These are phyloP conservation scores for Macaca fascicularis DNA, from an alignment of 2,113 vertebrate genomes.

Conservation along the genomic window DNA sequence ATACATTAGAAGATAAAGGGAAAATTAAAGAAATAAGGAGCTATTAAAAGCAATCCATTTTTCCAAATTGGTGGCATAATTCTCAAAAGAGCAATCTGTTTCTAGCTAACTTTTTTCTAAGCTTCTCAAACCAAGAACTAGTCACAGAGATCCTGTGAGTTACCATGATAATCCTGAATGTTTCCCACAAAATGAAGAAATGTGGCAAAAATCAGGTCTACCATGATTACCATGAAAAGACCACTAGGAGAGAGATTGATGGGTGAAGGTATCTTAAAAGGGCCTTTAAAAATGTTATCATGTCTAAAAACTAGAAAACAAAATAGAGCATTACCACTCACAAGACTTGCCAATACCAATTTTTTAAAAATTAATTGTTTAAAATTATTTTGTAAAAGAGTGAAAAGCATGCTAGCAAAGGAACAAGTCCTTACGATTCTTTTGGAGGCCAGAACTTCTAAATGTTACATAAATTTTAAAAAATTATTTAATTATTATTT, in stretches of 20 bases:
- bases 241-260: not conserved
- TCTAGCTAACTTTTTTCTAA: not conserved
- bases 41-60: not conserved
- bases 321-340: not conserved
- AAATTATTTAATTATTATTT: conserved; percentile 41
- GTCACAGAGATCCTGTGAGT: not conserved
- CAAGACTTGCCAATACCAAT: not conserved
- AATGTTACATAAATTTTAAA: not conserved
- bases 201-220: not conserved
- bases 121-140: not conserved
- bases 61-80: not conserved
- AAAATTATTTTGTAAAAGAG: not conserved
- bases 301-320: not conserved
- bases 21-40: conserved; percentile 1
- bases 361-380: not conserved
- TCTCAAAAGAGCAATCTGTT: not conserved
- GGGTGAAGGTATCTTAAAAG: not conserved
- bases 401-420: not conserved
- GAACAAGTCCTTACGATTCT: not conserved
- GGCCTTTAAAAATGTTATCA: not conserved
- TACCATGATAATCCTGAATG: not conserved
- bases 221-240: not conserved
- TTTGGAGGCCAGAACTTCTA: not conserved
- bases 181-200: not conserved
- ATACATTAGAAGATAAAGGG: not conserved